phyloP scores from a whole-genome alignment of 2,113 vertebrate genomes.

The Perca flavescens region DNA sequence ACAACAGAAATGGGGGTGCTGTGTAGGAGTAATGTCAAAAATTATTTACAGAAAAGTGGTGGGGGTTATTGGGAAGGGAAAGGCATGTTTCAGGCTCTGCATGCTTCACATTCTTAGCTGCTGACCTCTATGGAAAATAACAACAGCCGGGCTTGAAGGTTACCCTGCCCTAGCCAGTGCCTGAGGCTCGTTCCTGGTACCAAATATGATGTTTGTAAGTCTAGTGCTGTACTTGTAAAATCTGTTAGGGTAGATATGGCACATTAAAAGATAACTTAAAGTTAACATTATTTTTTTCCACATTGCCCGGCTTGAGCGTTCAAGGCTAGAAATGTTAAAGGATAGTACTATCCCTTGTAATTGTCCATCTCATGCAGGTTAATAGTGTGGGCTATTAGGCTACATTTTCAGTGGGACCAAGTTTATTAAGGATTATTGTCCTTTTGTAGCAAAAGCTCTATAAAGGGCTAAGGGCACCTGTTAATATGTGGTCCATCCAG shows the following conservation, averaged over 20 bases:
- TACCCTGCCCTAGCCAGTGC: conserved; percentile 43
- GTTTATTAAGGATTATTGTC: background rate
- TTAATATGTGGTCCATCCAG: background rate
- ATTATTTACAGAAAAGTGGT: conserved; percentile 30
- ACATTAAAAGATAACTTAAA: background rate
- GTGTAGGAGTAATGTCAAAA: background rate
- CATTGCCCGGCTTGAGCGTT: too few species aligned
- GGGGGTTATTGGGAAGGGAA: conserved; percentile 67
- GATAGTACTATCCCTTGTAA: background rate
- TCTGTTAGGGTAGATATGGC: background rate
- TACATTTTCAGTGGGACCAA: background rate
- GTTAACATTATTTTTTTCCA: background rate
- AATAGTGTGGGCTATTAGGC: background rate
- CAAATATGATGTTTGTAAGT: conserved; percentile 19
- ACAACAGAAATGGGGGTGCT: conserved; percentile 2
- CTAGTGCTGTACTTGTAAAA: background rate
- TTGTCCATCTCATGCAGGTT: background rate
- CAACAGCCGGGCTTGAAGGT: conserved; percentile 80
- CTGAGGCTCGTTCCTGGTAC: conserved; percentile 34
- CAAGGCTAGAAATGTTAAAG: too few species aligned
- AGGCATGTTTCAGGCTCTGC: conserved; percentile 71
- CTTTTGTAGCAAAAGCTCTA: background rate
- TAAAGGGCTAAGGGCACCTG: background rate
- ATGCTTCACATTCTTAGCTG: conserved; percentile 82
- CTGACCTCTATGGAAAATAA: conserved; percentile 85